Base-by-base conservation (phyloP, 1,140 invertebrate species). In the Drosophila ironensis region DNA sequence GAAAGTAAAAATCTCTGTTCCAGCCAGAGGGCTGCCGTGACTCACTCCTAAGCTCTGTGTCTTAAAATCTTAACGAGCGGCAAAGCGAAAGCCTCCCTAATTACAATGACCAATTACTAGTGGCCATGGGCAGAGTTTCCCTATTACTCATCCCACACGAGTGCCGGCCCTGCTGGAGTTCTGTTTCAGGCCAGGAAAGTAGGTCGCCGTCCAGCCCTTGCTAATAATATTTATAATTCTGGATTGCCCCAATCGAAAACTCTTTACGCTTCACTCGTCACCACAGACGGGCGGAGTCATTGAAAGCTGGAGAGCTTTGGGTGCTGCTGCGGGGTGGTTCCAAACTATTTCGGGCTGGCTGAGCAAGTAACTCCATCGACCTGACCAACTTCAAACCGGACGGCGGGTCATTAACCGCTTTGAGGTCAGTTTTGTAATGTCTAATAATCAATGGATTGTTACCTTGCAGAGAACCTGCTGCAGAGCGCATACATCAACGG, bases 401-500 rank as follows among this genome's bases (percentile, higher is more conserved):
- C n/a, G n/a, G n/a, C n/a, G 40, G 64, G 74, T 74, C 56, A 53
- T 56, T 72, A 59, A 68, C 56, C 45, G 66, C 57, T 64, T 68
- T 51, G 20, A 22, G 50, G 25, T 28, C 7, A 16, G 8, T 3
- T 20, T 17, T 1, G 6, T 3, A 16, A 16, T 5, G 14, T 7
- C 9, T 2, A 17, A 17, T 14, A 37, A 37, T 16, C 14, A 37
- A 37, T 3, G 14, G 12, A 16, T 37, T 16, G 12, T 7, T 8
- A n/a, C 27, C 28, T 28, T 42, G 22, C 60, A 87, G 82, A 89
- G 41, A 84, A 77, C 24, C 70, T 88, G n/a, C 53, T 81, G 42
- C 88, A 88, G 19, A 72, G 70, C 19, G 51, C 63, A 4, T 86
- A 81, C 33, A 87, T 81, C 16, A 86, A 86, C 46, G 81, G 77